Percentiles rank a stretch among this genome's conserved stretches.
Evolutionary conservation across 2,888 invertebrate genomes (phyloP).

Genomic region (Idaea straminata): DNA sequence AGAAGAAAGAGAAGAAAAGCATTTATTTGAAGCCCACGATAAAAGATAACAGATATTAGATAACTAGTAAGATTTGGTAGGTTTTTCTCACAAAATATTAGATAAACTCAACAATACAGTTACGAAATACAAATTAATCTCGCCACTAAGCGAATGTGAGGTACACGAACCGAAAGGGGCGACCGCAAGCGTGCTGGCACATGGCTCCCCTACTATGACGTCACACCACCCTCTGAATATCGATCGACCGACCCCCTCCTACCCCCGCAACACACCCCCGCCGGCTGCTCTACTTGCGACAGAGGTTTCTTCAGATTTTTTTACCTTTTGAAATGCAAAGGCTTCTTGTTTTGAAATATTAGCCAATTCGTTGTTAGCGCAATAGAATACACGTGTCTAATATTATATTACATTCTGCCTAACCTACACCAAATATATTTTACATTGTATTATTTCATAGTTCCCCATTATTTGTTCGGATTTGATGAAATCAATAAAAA

Average conservation of each 20-base stretch:
- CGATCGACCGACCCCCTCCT: slow-evolving; percentile 52
- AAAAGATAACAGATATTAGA: too few species aligned
- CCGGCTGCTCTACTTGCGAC: slow-evolving; percentile 44
- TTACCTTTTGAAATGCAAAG: slow-evolving; percentile 34
- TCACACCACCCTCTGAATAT: slow-evolving; percentile 59
- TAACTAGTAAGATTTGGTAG: too few species aligned
- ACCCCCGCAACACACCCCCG: slow-evolving; percentile 34
- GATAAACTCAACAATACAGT: background rate
- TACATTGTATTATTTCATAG: too few species aligned
- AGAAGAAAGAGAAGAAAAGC: too few species aligned
- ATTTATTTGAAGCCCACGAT: too few species aligned
- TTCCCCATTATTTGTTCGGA: too few species aligned
- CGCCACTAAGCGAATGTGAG: slow-evolving; percentile 10
- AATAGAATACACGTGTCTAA: too few species aligned
- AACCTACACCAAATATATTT: too few species aligned
- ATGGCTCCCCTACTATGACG: slow-evolving; percentile 58
- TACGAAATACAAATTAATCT: background rate
- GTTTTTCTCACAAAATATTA: background rate
- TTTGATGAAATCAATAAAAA: too few species aligned
- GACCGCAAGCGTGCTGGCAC: slow-evolving; percentile 33
- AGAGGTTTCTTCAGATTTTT: slow-evolving; percentile 52
- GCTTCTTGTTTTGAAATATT: slow-evolving; percentile 6
- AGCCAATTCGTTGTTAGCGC: background rate
- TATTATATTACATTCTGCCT: too few species aligned
- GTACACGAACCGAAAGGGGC: slow-evolving; percentile 28